Percentiles rank a stretch among this genome's conserved stretches.
phyloP scores from a whole-genome alignment of 2,113 vertebrate species.

The Heterotis niloticus region DNA sequence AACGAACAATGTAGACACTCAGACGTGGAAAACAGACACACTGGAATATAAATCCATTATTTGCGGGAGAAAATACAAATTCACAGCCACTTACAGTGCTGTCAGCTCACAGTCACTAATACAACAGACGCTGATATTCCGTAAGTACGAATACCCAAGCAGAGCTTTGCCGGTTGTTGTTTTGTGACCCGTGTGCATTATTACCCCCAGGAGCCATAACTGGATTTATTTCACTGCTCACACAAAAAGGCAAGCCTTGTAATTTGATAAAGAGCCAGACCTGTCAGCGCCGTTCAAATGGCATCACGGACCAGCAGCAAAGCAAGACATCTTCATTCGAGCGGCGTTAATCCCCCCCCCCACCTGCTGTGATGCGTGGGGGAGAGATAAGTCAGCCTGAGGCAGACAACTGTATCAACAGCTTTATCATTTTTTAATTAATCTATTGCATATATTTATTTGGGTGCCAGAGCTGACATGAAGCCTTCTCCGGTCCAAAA shows the following conservation, averaged over 20 bases:
- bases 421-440: slow-evolving; percentile 99
- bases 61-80: slow-evolving; percentile 85
- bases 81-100: slow-evolving; percentile 90
- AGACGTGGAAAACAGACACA: slow-evolving; percentile 76
- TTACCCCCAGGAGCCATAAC: slow-evolving; percentile 99
- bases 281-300: slow-evolving; percentile 94
- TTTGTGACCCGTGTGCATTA: slow-evolving; percentile 98
- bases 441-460: slow-evolving; percentile 99
- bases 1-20: slow-evolving; percentile 71
- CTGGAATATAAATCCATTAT: slow-evolving; percentile 74
- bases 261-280: slow-evolving; percentile 99
- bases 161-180: slow-evolving; percentile 81
- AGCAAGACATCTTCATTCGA: slow-evolving; percentile 96
- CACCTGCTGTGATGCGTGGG: slow-evolving; percentile 98
- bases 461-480: slow-evolving; percentile 99
- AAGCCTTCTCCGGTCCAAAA: slow-evolving; percentile 95
- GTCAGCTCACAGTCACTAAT: slow-evolving; percentile 90
- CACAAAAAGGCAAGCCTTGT: slow-evolving; percentile 99
- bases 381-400: slow-evolving; percentile 98
- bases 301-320: slow-evolving; percentile 90
- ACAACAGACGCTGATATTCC: slow-evolving; percentile 96
- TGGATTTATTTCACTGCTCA: slow-evolving; percentile 81
- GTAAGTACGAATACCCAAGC: slow-evolving; percentile 89
- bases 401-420: slow-evolving; percentile 99
- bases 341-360: slow-evolving; percentile 97